Base-by-base conservation (phyloP, 1,140 invertebrate species). In the Drosophila bifasciata region DNA sequence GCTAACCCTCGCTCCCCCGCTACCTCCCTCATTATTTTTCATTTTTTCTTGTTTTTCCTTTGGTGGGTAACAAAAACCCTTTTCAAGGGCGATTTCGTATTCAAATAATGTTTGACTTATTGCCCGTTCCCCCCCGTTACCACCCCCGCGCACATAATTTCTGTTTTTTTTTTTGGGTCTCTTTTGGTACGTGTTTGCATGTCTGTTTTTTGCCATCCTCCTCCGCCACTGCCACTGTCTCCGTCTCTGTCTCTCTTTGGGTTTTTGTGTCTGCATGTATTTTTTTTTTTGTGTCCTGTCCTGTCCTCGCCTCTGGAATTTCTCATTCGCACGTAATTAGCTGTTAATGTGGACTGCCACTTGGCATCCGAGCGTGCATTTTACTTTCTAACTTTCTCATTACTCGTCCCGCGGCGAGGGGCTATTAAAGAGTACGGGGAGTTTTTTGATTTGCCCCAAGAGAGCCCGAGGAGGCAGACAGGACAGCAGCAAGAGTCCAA, bases 41-140 rank as follows among this genome's bases (percentile, higher is more conserved):
- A 5, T 13, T 28, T 52, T 15, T 16, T 6, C 7, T 11, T 9
- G 50, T 43, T 64, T 66, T 64, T 13, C 25, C 43, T 58, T 66
- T 71, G 76, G 43, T 51, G 50, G 16, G n/a, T n/a, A n/a, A n/a
- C n/a, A n/a, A n/a, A 58, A 79, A 83, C 79, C 79, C 79, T 83
- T 83, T 83, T 83, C 79, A 83, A 83, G 79, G 79, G 67, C 74
- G 67, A 83, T 83, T 83, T 83, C 62, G 79, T 83, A 83, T 83
- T 83, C 79, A 83, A 83, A 83, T 83, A 83, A 78, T 83, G 79
- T 83, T 83, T 83, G 79, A 66, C 79, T 74, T 81, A 67, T 69
- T 80, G 60, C 52, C n/a, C n/a, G n/a, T n/a, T 67, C 51, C 40
- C 50, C 15, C 51, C 53, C 21, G 15, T 4, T n/a, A n/a, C n/a